Percentiles rank a stretch among this genome's conserved stretches.
These are phyloP conservation scores for Paragorgia papillata DNA, from an alignment of 92 coral and sea anemone genomes.

Conservation along the genomic window DNA sequence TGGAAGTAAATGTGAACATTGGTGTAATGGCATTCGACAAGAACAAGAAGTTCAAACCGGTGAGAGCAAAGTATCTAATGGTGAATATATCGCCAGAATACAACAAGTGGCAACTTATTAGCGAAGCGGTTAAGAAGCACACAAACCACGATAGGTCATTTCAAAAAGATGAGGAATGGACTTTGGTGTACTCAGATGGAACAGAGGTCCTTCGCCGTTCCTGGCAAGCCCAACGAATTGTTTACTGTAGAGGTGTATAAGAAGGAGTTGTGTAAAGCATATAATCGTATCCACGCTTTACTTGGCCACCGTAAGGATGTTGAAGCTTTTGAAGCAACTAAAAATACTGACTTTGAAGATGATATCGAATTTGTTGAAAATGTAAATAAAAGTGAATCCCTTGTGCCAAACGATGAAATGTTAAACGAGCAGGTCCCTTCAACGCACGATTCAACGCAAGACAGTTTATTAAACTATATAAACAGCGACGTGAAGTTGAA, in stretches of 20 bases:
- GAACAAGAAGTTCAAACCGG: too few relatives aligned
- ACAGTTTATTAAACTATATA: not conserved
- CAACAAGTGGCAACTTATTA: slow-evolving; percentile 18
- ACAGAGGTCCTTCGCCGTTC: not conserved
- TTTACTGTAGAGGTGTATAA: not conserved
- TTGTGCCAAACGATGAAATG: not conserved
- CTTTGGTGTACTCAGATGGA: slow-evolving; percentile 3
- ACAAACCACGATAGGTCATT: slow-evolving; percentile 16
- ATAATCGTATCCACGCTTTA: not conserved
- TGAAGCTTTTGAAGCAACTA: not conserved
- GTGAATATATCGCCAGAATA: slow-evolving; percentile 1
- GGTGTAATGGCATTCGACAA: too few relatives aligned
- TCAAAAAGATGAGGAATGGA: not conserved
- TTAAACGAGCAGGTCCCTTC: not conserved
- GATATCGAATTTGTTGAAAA: not conserved
- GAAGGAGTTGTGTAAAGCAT: slow-evolving; percentile 6
- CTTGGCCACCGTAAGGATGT: not conserved
- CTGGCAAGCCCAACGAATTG: not conserved
- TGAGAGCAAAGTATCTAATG: slow-evolving; percentile 15
- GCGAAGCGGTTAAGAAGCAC: slow-evolving; percentile 25
- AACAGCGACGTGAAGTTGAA: not conserved
- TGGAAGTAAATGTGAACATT: slow-evolving; percentile 4
- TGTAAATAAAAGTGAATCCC: not conserved
- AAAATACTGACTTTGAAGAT: not conserved
- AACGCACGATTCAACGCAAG: not conserved